Base-by-base conservation (phyloP, 2,888 invertebrate genomes). In the Lasioglossum leucozonium region DNA sequence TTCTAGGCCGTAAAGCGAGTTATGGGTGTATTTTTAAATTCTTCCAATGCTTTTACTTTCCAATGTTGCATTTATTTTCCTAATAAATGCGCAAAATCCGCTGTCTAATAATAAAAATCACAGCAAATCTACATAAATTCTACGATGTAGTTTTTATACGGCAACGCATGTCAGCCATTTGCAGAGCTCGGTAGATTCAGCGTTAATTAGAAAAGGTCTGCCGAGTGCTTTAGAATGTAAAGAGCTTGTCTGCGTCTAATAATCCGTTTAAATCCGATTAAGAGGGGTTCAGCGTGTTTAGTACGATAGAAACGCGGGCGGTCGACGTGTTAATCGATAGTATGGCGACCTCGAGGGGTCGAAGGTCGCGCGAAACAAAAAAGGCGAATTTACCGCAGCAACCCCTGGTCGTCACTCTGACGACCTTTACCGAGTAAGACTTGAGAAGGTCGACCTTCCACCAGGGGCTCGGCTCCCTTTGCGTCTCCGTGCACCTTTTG, bases 381-480 rank as follows among this genome's bases (percentile, higher is more conserved):
- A 47, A 40, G 22, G 37, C 40, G 42, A 47, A 80, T 74, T 96
- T 93, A 97, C 97, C 97, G 92, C 97, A 98, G 91, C 98, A 97
- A 51, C 97, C 97, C 93, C 97, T 96, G 0, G 98, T 98, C 16
- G 98, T 98, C 75, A 99, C 97, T 86, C 98, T 95, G 65, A 99
- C 98, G 62, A 98, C 98, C 93, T 97, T 97, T 77, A 99, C 97
- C 0, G 98, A 97, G 94, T 98, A 98, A 44, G 98, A 97, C 81
- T 97, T 96, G 62, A 99, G 96, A 72, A 99, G 95, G 94, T 99
- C 98, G 13, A 98, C 98, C 91, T 97, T 97, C 98, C 98, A 99
- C 98, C 98, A 99, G 0, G 98, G 98, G 37, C 98, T 98, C 0
- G 97, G 97, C 93, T 99, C 98, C 84, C 97, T 97, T 94, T 98